These are phyloP conservation scores for Octopus bimaculoides DNA, from an alignment of 1,140 invertebrate genomes.

Conservation along the genomic window DNA sequence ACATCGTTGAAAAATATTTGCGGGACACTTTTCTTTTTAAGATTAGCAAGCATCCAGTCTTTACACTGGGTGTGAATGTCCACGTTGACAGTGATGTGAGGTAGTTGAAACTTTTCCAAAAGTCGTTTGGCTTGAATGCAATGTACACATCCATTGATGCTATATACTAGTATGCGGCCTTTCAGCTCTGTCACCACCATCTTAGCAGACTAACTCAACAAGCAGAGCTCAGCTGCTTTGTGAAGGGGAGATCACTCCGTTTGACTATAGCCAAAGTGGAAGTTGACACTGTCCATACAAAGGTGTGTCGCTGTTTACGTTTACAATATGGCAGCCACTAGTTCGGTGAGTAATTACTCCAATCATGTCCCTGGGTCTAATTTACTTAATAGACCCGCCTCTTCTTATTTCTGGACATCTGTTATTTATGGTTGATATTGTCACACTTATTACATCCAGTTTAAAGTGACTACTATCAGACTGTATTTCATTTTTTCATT, in stretches of 20 bases:
- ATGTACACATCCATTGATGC: conserved; percentile 51
- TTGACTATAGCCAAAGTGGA: too few species aligned
- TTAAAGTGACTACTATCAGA: too few species aligned
- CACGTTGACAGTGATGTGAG: conserved; percentile 46
- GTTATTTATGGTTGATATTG: too few species aligned
- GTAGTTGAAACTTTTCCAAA: conserved; percentile 39
- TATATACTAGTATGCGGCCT: conserved; percentile 48
- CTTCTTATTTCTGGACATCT: too few species aligned
- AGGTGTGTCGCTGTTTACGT: conserved; percentile 17
- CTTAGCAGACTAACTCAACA: too few species aligned
- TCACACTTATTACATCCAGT: too few species aligned
- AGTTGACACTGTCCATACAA: neutral
- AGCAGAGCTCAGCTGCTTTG: too few species aligned
- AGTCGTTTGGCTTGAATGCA: conserved; percentile 50
- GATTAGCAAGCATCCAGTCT: conserved; percentile 32
- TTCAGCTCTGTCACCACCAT: conserved; percentile 14
- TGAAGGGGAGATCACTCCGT: too few species aligned
- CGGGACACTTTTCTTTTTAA: conserved; percentile 46
- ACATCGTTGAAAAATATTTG: conserved; percentile 53
- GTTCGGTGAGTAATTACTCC: conserved; percentile 15
- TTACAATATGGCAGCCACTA: conserved; percentile 30
- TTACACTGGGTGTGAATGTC: conserved; percentile 45
- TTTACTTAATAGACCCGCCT: too few species aligned
- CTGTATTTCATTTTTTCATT: too few species aligned
- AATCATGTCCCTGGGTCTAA: neutral